A percentile compares a stretch with the other conserved stretches of the same genome.
Conservation (phyloP, 2,113 vertebrate species). For the Hassar affinis region DNA sequence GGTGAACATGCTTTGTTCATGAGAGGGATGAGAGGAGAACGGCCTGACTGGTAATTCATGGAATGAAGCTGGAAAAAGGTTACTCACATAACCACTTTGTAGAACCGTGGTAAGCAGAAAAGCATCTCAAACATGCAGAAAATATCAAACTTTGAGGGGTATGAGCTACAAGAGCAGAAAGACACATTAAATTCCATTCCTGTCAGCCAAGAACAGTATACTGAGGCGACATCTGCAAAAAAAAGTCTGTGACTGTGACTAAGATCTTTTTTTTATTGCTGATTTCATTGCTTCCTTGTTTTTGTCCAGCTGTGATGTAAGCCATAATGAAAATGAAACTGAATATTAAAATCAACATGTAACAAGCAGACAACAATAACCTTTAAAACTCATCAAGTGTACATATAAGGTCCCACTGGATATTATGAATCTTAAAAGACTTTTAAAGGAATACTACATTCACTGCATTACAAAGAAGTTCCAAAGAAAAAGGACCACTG, state of each 20-base stretch:
- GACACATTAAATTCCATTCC: background rate
- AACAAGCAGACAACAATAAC: background rate
- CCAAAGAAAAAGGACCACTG: background rate
- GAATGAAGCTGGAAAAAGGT: background rate
- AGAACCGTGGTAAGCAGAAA: background rate
- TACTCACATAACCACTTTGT: background rate
- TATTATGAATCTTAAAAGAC: background rate
- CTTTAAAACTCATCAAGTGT: background rate
- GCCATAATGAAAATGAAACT: background rate
- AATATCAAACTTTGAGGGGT: background rate
- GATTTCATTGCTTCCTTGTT: background rate
- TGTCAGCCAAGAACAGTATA: background rate
- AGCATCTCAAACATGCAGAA: background rate
- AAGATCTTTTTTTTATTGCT: background rate
- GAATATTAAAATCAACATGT: background rate
- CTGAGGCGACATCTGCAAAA: background rate
- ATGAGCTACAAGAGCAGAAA: background rate
- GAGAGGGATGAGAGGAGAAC: background rate
- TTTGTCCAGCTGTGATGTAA: background rate
- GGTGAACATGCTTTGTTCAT: background rate
- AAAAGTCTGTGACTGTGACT: background rate
- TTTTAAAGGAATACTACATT: background rate
- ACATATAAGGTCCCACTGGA: background rate
- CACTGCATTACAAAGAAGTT: background rate
- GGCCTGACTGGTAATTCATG: background rate